Percentiles rank a stretch among this genome's conserved stretches.
These are phyloP conservation scores for Hemiprocne comata DNA, from an alignment of 2,113 vertebrate genomes.

Conservation along the genomic window DNA sequence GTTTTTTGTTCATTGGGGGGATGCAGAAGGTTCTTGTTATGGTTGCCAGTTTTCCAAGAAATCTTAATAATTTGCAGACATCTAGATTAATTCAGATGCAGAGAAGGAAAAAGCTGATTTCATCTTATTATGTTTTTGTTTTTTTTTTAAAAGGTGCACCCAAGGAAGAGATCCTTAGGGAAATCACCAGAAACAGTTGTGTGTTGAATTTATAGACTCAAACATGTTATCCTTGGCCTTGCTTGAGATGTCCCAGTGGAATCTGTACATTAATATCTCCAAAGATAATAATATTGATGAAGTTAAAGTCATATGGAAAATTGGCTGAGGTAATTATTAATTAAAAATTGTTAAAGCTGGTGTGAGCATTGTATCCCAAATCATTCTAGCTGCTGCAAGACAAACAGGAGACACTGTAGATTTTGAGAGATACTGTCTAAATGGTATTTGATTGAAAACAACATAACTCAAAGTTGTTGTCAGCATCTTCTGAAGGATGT, in stretches of 20 bases:
- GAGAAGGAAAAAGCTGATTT: background rate
- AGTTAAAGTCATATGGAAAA: slow-evolving; percentile 29
- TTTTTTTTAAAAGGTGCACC: background rate
- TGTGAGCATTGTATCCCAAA: background rate
- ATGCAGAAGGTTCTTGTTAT: background rate
- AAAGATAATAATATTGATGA: slow-evolving; percentile 7
- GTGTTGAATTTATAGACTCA: slow-evolving; percentile 4
- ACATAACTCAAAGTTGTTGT: background rate
- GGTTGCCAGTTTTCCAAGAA: slow-evolving; percentile 34
- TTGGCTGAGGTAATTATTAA: slow-evolving; percentile 3
- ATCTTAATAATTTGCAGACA: slow-evolving; percentile 30
- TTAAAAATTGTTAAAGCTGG: slow-evolving; percentile 18
- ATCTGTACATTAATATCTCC: background rate
- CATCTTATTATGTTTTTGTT: background rate
- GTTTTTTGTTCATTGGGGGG: background rate
- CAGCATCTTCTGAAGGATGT: background rate
- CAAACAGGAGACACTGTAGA: background rate
- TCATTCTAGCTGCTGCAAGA: background rate
- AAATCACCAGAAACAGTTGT: background rate
- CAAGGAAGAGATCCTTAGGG: background rate
- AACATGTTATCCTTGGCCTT: slow-evolving; percentile 21
- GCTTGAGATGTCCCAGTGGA: background rate
- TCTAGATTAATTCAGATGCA: background rate
- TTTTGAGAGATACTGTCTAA: background rate
- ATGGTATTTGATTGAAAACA: background rate